Evolutionary conservation across 2,888 invertebrate species (phyloP).

Genomic region (Cerastis leucographa): DNA sequence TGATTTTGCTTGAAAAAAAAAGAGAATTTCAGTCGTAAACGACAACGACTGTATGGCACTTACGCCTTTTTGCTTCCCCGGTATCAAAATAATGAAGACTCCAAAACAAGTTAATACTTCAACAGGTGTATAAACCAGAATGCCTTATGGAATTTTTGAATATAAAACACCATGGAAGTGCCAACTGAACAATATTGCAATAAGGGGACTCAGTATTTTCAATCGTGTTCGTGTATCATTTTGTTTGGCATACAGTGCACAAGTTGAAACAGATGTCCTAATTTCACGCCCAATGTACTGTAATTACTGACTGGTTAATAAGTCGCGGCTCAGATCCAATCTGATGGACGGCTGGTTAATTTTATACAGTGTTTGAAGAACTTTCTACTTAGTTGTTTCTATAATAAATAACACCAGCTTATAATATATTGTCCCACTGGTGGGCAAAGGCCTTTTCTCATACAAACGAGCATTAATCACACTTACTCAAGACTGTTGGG

Average conservation of each 20-base stretch:
- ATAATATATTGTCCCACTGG: not conserved
- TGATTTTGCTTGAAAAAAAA: not conserved
- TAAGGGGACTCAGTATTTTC: conserved; percentile 4
- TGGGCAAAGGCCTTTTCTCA: not conserved
- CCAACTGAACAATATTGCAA: not conserved
- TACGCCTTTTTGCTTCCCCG: not conserved
- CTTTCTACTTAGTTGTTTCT: not conserved
- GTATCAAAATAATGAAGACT: not conserved
- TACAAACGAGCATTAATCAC: not conserved
- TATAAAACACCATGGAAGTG: not conserved
- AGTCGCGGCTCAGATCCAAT: conserved; percentile 30
- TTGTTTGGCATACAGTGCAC: conserved; percentile 30
- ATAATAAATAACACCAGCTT: not conserved
- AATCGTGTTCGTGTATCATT: conserved; percentile 11
- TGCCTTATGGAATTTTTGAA: not conserved
- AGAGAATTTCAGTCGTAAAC: not conserved
- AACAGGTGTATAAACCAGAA: conserved; percentile 18
- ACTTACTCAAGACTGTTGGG: not conserved
- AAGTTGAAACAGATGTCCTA: conserved; percentile 50
- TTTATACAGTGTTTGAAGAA: not conserved
- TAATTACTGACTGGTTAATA: conserved; percentile 26
- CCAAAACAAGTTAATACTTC: not conserved
- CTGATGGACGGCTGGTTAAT: conserved; percentile 42
- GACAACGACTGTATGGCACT: not conserved
- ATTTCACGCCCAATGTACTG: conserved; percentile 54